A percentile compares a stretch with the other conserved stretches of the same genome.
phyloP scores from a whole-genome alignment of 2,888 invertebrate genomes.

The Hirtodrosophila trivittata region DNA sequence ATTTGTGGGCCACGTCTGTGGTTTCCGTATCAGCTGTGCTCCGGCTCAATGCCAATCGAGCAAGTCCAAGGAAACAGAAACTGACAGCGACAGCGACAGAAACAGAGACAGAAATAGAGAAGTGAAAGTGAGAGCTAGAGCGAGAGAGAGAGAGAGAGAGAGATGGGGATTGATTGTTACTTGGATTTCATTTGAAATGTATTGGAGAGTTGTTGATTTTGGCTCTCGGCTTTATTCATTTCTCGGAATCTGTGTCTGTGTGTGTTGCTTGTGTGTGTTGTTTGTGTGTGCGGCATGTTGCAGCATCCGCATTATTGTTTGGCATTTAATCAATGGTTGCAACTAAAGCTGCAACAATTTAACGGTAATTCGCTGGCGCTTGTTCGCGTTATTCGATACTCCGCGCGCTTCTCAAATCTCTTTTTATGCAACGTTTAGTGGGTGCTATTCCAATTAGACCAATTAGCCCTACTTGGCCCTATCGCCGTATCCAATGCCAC shows the following conservation, averaged over 20 bases:
- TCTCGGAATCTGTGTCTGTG: too few relatives aligned
- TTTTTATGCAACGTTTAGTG: not conserved
- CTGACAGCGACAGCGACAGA: not conserved
- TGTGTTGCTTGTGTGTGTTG: too few relatives aligned
- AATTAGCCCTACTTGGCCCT: not conserved
- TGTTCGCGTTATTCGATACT: too few relatives aligned
- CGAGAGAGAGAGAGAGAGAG: not conserved
- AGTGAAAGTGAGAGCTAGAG: not conserved
- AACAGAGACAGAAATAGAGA: not conserved
- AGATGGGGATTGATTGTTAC: constrained; percentile 7
- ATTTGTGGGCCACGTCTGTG: constrained; percentile 8
- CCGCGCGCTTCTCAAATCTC: too few relatives aligned
- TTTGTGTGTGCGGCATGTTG: too few relatives aligned
- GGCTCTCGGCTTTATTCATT: too few relatives aligned
- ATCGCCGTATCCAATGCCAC: not conserved
- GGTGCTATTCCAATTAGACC: not conserved
- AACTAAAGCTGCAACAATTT: constrained; percentile 6
- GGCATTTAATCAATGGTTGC: not conserved
- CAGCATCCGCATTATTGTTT: too few relatives aligned
- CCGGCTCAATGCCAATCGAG: constrained; percentile 18
- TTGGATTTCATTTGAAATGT: constrained; percentile 60
- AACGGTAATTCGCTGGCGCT: too few relatives aligned
- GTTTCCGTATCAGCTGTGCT: constrained; percentile 16
- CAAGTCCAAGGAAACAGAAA: not conserved
- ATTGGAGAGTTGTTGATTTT: constrained; percentile 40